A percentile compares a stretch with the other conserved stretches of the same genome.
Evolutionary conservation across 1,140 invertebrate species (phyloP).

Genomic region (Parasteatoda tepidariorum): DNA sequence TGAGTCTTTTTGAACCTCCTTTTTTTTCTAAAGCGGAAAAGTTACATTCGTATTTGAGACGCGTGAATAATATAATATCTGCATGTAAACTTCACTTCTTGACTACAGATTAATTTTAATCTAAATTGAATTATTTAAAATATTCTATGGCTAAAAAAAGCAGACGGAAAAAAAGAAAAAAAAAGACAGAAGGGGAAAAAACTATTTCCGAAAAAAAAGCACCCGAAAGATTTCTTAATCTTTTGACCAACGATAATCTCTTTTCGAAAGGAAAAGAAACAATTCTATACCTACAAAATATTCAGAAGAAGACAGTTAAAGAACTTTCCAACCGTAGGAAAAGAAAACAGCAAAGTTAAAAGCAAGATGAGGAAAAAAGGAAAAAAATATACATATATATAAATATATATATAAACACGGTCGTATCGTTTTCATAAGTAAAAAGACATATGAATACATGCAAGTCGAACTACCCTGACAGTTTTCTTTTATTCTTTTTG

Average conservation of each 20-base stretch:
- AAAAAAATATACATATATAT: neutral
- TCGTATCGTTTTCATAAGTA: slow-evolving; percentile 56
- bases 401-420: slow-evolving; percentile 15
- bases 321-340: slow-evolving; percentile 39
- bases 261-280: slow-evolving; percentile 10
- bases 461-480: slow-evolving; percentile 16
- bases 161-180: neutral
- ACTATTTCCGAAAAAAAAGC: neutral
- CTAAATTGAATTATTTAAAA: slow-evolving; percentile 60
- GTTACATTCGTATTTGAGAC: slow-evolving; percentile 7
- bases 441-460: slow-evolving; percentile 60
- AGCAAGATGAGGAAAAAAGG: neutral
- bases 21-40: slow-evolving; percentile 3
- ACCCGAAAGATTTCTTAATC: slow-evolving; percentile 29
- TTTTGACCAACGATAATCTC: slow-evolving; percentile 57
- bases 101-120: slow-evolving; percentile 55
- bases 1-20: neutral
- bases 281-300: slow-evolving; percentile 47
- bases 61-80: slow-evolving; percentile 47
- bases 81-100: slow-evolving; percentile 13
- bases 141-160: slow-evolving; percentile 28
- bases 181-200: neutral
- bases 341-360: neutral
- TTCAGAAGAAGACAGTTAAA: slow-evolving; percentile 48
- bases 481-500: slow-evolving; percentile 55